Evolutionary conservation across 2,113 vertebrate species (phyloP), one percentile per base, ranked within the genome.

Genomic region (Pimephales promelas): DNA sequence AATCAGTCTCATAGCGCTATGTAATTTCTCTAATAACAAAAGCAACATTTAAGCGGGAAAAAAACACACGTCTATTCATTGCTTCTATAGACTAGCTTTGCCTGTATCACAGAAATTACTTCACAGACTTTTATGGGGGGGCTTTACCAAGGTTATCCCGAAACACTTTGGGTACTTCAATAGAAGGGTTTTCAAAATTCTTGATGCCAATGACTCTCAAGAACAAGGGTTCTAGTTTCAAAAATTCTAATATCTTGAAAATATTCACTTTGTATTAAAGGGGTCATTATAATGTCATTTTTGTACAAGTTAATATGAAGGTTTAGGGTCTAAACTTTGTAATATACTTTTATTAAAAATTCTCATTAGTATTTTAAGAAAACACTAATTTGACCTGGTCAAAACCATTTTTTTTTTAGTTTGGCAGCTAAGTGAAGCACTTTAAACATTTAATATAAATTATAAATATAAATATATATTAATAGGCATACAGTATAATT

Each of bases 51-150:
- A 47, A 28, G 62, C n/a, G 34, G 3, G 26, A 26, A 10, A 36
- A 36, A 34, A 28, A 45, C 36, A 45, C 73, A 83, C 34, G 34
- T 40, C 34, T 59, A 57, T 78, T 78, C 34, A 59, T 78, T 59
- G 52, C 28, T 78, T 78, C 56, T 61, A 20, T 43, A 62, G 34
- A 61, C 56, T 34, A 1, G 28, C 10, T 78, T 79, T 26, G 36
- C 56, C 61, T 61, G 28, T 61, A 61, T 8, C 9, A 26, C 8
- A 64, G 24, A 28, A 8, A 64, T 13, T 49, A 34, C 54, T 77
- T 59, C 13, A 40, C 34, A 3, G 13, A 18, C 75, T 40, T 59
- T 59, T 31, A 43, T 4, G 11, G 10, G 11, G 11, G 28, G 54
- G 54, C 31, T 43, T 43, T 26, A 43, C 11, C 10, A 24, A 59